Evolutionary conservation across 2,797 vertebrate genomes (phyloP), one percentile per base, ranked within the genome.

Genomic region (Rhyacichthys aspro): DNA sequence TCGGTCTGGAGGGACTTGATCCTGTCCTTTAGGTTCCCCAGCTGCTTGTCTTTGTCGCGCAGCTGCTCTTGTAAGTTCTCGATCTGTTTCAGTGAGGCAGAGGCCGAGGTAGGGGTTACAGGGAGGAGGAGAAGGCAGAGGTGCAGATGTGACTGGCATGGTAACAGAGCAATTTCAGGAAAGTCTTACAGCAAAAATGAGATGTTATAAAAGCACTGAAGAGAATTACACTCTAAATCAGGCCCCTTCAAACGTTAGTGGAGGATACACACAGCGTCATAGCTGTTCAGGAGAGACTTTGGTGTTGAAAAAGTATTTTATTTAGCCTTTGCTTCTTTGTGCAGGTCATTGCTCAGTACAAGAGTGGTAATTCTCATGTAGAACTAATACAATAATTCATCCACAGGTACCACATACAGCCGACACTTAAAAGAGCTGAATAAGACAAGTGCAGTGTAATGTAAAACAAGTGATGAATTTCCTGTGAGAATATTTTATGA

Each of bases 1-100:
- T 99, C 97, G 0, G 97, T 98, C 90, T 99, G 96, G 71, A 98
- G 85, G 0, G 96, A 98, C 89, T 99, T 98, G 62, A 99, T 95
- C 60, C 97, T 89, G 88, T 99, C 97, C 85, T 98, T 99, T 63
- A 98, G 90, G 75, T 98, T 98, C 43, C 94, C 95, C 41, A 99
- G 90, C 58, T 99, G 97, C 78, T 99, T 99, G 88, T 99, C 96
- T 92, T 99, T 99, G 88, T 99, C 97, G 70, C 95, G 93, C 81
- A 99, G 92, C 84, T 99, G 97, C 81, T 99, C 96, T 88, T 98
- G 96, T 50, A 99, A 93, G 79, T 99, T 99, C 70, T 93, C 92
- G 76, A 93, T 93, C 92, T 93, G 76, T 54, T 16, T 56, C 47
- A 48, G 55, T 9, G 15, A 66, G 11, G n/a, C n/a, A 15, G 43